Conservation (phyloP, 2,113 vertebrate genomes). For the Cyphomyrus discorhynchus region DNA sequence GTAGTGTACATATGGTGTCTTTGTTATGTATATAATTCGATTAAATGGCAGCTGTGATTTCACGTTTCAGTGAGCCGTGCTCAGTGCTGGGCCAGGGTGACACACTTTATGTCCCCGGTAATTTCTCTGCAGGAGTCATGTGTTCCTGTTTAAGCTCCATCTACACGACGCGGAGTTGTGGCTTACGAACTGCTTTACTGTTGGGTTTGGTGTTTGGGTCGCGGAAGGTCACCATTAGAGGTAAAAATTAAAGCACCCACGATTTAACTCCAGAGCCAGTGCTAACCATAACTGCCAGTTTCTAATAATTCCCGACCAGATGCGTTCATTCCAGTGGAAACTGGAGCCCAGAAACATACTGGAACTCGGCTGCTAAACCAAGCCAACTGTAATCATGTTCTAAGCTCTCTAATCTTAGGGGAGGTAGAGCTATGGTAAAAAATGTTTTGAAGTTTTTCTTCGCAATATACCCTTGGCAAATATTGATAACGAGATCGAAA, state of each 20-base stretch:
- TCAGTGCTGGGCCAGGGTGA: background rate
- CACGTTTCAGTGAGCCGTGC: background rate
- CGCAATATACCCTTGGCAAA: conserved; percentile 10
- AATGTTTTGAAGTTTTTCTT: conserved; percentile 21
- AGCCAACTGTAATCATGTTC: conserved; percentile 13
- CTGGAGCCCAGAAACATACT: conserved; percentile 18
- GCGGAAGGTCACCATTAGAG: conserved; percentile 15
- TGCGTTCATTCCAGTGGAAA: conserved; percentile 12
- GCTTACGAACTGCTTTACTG: background rate
- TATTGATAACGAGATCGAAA: conserved; percentile 9
- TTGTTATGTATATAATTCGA: conserved; percentile 4
- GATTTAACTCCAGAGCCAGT: conserved; percentile 15
- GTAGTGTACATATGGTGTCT: conserved; percentile 6
- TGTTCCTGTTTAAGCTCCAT: background rate
- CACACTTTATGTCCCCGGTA: background rate
- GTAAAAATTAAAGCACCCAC: background rate
- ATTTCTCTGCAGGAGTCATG: background rate
- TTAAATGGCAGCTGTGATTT: conserved; percentile 10
- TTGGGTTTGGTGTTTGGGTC: background rate
- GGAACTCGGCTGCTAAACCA: conserved; percentile 4
- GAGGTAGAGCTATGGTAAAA: conserved; percentile 12
- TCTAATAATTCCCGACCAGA: conserved; percentile 21
- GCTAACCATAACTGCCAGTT: conserved; percentile 14
- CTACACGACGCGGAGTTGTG: background rate
- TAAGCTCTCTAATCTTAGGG: conserved; percentile 16